Evolutionary conservation across 2,888 invertebrate genomes (phyloP), one percentile per base, ranked within the genome.

Genomic region (Alsophila aescularia): DNA sequence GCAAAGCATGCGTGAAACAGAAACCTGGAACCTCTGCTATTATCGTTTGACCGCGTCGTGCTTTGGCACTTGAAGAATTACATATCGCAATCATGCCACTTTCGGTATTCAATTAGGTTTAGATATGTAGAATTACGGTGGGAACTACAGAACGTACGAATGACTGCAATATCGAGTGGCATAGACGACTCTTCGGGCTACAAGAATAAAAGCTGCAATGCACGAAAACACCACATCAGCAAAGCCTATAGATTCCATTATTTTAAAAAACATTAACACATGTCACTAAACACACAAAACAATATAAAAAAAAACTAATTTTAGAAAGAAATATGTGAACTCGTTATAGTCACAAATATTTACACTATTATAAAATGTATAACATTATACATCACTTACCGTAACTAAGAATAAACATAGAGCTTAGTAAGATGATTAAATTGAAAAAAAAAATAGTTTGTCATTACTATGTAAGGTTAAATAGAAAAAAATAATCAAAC

Each of bases 311-410:
- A 67, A 62, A 66, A 72, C 75, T 85, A 83, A 78, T 78, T 82
- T 83, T 79, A 76, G 75, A 79, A 81, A 54, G 45, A 81, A 72
- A 78, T 79, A 81, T 81, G 77, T 82, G 77, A 81, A 80, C 66
- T 75, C 75, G 75, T 79, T 81, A 79, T 79, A 83, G 79, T 85
- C 79, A 87, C 86, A 88, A 66, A 62, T 91, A 91, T 91, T 91
- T 90, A 90, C 90, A 90, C 87, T 87, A 87, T 86, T 88, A 81
- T 83, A 74, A 81, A 89, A 81, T 85, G 85, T 90, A 89, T 88
- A 76, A 82, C 66, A 66, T 66, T 86, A 88, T 87, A 90, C 87
- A 90, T 89, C 85, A 87, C 84, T 80, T 87, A 85, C 77, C 78
- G 75, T 83, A 83, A 77, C 79, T 85, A 83, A 63, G 63, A 81